phyloP scores from a whole-genome alignment of 2,888 invertebrate genomes.

The Diaphora mendica region DNA sequence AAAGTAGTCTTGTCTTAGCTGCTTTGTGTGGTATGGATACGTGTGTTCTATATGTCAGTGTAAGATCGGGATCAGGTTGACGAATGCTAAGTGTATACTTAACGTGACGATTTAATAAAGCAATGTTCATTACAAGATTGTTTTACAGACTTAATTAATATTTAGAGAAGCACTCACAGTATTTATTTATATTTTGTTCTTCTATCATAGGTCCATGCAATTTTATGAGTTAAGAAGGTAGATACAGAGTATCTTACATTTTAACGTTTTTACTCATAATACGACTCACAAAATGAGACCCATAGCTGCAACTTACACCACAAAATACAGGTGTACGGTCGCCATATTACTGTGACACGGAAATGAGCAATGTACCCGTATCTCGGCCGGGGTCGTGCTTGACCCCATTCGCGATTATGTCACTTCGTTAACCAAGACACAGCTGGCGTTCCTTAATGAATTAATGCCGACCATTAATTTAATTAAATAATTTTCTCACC shows the following conservation, averaged over 20 bases:
- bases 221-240: background rate
- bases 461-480: constrained; percentile 42
- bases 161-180: too few species aligned
- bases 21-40: too few species aligned
- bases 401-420: constrained; percentile 48
- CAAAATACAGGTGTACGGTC: constrained; percentile 39
- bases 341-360: constrained; percentile 41
- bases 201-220: too few species aligned
- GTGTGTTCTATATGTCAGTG: too few species aligned
- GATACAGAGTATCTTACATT: background rate
- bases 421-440: constrained; percentile 48
- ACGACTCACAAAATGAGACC: background rate
- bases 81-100: too few species aligned
- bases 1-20: too few species aligned
- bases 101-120: too few species aligned
- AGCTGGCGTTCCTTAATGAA: constrained; percentile 41
- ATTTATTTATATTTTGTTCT: too few species aligned
- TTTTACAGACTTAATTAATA: too few species aligned
- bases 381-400: constrained; percentile 42
- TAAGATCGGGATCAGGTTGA: too few species aligned
- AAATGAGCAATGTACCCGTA: constrained; percentile 49
- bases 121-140: too few species aligned
- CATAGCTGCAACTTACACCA: constrained; percentile 23
- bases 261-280: background rate
- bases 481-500: constrained; percentile 35